Evolutionary conservation across 2,113 vertebrate genomes (phyloP).

Genomic region (Oreochromis niloticus): DNA sequence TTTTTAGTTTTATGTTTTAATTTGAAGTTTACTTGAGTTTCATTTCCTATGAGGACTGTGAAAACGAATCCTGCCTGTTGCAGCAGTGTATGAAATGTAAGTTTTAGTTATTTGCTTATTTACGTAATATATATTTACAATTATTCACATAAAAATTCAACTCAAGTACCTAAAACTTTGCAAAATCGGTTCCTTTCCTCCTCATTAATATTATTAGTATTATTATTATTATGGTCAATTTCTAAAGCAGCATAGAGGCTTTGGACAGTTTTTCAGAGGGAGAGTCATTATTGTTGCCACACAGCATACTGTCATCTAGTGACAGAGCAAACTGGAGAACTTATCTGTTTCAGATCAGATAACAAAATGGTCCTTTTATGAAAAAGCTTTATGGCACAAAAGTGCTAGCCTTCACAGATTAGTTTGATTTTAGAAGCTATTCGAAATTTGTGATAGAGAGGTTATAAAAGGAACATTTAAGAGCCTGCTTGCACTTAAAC

Average conservation of each 20-base stretch:
- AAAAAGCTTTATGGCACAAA: background rate
- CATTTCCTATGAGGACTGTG: background rate
- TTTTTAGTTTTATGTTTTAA: background rate
- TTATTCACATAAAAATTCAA: background rate
- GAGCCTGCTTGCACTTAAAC: background rate
- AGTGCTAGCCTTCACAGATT: background rate
- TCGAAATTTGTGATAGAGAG: background rate
- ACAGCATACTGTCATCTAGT: background rate
- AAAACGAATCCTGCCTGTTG: background rate
- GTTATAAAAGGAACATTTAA: background rate
- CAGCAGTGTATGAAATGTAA: background rate
- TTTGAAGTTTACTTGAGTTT: background rate
- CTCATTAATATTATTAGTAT: background rate
- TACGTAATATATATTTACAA: constrained; percentile 23
- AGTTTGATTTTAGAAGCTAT: constrained; percentile 1
- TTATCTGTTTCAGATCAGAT: constrained; percentile 16
- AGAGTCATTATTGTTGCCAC: constrained; percentile 2
- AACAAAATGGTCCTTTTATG: background rate
- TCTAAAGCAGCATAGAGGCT: background rate
- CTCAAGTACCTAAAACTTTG: background rate
- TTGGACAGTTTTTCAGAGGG: background rate
- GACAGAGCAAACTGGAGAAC: background rate
- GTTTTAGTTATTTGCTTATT: background rate
- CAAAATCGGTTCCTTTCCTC: background rate
- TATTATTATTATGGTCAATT: background rate